Evolutionary conservation across 2,888 invertebrate species (phyloP).

Genomic region (Acanthosepion lycidas): DNA sequence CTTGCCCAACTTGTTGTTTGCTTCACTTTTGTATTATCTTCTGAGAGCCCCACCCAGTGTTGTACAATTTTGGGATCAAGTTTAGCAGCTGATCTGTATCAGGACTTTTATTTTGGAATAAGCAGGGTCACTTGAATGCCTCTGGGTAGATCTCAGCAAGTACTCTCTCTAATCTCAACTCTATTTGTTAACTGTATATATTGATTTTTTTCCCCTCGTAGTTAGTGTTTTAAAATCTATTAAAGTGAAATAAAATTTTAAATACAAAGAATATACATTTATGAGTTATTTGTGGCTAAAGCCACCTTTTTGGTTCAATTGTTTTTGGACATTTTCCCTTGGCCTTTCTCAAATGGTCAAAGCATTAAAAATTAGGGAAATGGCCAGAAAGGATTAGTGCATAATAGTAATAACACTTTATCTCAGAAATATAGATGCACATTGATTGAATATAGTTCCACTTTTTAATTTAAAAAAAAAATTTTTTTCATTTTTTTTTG

Average conservation of each 20-base stretch:
- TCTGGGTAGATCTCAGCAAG: not conserved
- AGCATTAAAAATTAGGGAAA: no score
- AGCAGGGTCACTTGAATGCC: not conserved
- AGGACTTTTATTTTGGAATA: not conserved
- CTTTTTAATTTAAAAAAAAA: no score
- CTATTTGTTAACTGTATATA: not conserved
- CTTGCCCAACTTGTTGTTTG: not conserved
- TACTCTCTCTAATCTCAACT: not conserved
- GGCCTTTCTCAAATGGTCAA: no score
- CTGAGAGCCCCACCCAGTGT: not conserved
- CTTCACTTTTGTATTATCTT: not conserved
- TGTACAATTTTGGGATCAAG: not conserved
- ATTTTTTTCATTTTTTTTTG: no score
- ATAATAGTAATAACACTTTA: no score
- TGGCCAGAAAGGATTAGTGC: no score
- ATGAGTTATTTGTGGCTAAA: not conserved
- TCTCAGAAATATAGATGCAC: no score
- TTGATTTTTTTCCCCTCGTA: not conserved
- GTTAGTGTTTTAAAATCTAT: not conserved
- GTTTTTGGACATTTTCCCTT: no score
- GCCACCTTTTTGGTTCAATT: no score
- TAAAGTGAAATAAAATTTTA: not conserved
- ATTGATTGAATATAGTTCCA: no score
- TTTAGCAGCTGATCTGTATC: not conserved
- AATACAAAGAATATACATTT: not conserved